A percentile compares a stretch with the other conserved stretches of the same genome.
These are phyloP conservation scores for Felis chaus DNA, from an alignment of 2,113 vertebrate species.

Conservation along the genomic window DNA sequence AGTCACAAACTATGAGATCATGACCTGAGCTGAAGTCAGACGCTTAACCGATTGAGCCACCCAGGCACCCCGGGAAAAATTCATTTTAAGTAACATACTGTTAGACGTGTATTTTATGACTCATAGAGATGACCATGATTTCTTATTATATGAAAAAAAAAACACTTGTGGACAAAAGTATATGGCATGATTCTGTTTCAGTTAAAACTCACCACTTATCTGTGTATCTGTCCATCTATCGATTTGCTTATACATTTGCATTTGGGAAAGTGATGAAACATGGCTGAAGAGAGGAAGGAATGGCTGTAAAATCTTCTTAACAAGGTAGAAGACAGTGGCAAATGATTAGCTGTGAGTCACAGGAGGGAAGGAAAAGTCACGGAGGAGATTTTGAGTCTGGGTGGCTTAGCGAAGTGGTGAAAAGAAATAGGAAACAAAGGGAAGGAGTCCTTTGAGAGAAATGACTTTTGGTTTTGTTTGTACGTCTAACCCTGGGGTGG, in stretches of 20 bases:
- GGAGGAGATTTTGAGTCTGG: not conserved
- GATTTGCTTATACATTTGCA: not conserved
- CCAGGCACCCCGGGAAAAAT: not conserved
- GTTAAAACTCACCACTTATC: not conserved
- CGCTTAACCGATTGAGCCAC: too few relatives aligned
- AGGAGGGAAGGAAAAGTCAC: not conserved
- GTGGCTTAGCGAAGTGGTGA: not conserved
- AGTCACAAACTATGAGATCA: too few relatives aligned
- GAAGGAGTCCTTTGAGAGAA: not conserved
- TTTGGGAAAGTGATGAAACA: not conserved
- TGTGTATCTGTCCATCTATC: not conserved
- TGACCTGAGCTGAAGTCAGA: too few relatives aligned
- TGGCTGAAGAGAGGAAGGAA: not conserved
- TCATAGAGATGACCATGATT: not conserved
- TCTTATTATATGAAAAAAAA: not conserved
- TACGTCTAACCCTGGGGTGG: not conserved
- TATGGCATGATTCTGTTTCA: not conserved
- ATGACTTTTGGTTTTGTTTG: not conserved
- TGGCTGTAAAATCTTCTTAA: not conserved
- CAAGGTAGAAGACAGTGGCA: not conserved
- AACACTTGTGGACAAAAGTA: not conserved
- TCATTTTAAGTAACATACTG: not conserved
- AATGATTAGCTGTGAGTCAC: not conserved
- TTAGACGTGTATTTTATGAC: not conserved
- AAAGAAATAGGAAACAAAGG: not conserved